Base-by-base conservation (phyloP, 2,797 vertebrate species). In the Phoebastria nigripes region DNA sequence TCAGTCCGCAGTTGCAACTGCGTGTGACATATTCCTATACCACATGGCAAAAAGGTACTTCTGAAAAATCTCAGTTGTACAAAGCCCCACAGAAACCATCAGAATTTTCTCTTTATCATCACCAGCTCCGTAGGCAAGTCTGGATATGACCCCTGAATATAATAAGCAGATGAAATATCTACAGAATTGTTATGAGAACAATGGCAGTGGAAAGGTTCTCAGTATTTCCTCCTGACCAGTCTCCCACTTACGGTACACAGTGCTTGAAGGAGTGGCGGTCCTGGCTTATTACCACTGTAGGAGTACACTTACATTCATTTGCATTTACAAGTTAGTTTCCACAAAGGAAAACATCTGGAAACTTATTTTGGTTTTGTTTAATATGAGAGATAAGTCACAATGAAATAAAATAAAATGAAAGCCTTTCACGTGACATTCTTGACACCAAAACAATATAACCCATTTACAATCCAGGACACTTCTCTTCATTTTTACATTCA, bases 321-420 rank as follows among this genome's bases (percentile, higher is more conserved):
- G 70, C 22, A 11, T 76, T 89, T 76, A 54, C 65, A 79, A 62
- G 21, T 56, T 9, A 42, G 8, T 78, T 89, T 94, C 56, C 61
- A 78, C 46, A 58, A 71, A 88, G 49, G 24, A 90, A 91, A 83
- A 69, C 15, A 58, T 74, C 56, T 81, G 33, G 72, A 89, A 91
- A 61, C 21, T 49, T 81, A 39, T 35, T 85, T 61, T 61, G 15
- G 4, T 89, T 9, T 78, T 86, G 11, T 51, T 87, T 74, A 28
- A 71, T 65, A n/a, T 39, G 39, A 79, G 56, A 82, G 29, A 25
- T 46, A 79, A 93, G 25, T 83, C 37, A 51, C 8, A 72, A 67
- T 51, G 21, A 70, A 87, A 59, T 44, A 31, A 90, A 94, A 55
- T 33, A 29, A 77, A 91, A 89, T 51, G 2, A 78, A 87, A 91